phyloP scores from a whole-genome alignment of 2,797 vertebrate genomes.

The Pangasius mekongensis region DNA sequence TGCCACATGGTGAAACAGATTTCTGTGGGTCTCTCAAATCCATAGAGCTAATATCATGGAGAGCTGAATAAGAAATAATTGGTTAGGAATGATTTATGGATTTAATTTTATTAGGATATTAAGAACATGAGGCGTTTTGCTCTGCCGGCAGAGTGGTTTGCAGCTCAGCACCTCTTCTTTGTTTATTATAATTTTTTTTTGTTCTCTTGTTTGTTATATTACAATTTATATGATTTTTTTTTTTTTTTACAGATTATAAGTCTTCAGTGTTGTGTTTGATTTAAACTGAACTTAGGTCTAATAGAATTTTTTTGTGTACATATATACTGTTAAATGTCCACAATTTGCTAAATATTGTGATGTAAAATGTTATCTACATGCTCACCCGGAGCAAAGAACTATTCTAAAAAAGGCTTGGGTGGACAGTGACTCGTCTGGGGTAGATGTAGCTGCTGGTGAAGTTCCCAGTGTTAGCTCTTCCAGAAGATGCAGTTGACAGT shows the following conservation, averaged over 20 bases:
- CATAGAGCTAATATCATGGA: slow-evolving; percentile 16
- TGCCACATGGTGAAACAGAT: slow-evolving; percentile 25
- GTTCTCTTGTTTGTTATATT: neutral
- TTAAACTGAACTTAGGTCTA: neutral
- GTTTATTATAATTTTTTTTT: neutral
- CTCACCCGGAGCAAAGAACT: neutral
- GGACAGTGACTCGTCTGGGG: slow-evolving; percentile 11
- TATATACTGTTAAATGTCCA: neutral
- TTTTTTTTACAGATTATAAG: neutral
- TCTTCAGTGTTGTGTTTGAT: neutral
- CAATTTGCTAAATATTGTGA: neutral
- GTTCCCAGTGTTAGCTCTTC: slow-evolving; percentile 36
- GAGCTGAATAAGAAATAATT: slow-evolving; percentile 19
- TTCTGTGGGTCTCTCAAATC: slow-evolving; percentile 8
- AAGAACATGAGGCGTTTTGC: slow-evolving; percentile 17
- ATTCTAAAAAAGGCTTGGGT: slow-evolving; percentile 16
- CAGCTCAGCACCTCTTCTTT: neutral
- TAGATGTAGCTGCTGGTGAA: slow-evolving; percentile 32
- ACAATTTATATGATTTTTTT: neutral
- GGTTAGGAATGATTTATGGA: slow-evolving; percentile 18
- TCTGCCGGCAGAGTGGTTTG: neutral
- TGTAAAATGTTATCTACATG: neutral
- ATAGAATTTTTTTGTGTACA: neutral
- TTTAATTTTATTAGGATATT: slow-evolving; percentile 29
- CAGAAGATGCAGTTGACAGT: slow-evolving; percentile 41